Percentiles rank a stretch among this genome's conserved stretches.
phyloP scores from a whole-genome alignment of 1,140 invertebrate species.

The Anoplolepis gracilipes region DNA sequence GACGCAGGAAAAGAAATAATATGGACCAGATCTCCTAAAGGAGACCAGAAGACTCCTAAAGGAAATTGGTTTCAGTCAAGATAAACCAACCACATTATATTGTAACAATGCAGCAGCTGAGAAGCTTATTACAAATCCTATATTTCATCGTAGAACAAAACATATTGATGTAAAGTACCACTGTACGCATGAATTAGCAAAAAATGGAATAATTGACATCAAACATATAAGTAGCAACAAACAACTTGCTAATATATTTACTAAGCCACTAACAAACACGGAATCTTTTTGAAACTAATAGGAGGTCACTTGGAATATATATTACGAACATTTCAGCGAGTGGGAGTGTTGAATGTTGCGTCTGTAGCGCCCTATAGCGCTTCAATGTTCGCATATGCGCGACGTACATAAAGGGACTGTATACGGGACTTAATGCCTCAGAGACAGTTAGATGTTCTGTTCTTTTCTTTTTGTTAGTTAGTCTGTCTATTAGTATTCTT shows the following conservation, averaged over 20 bases:
- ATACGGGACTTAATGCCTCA: too few species aligned
- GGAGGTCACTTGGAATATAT: background rate
- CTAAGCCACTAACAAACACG: background rate
- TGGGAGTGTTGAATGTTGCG: background rate
- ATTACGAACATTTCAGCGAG: background rate
- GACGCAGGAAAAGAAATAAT: constrained; percentile 1
- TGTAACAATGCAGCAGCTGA: constrained; percentile 8
- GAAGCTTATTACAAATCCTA: background rate
- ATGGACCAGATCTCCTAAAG: too few species aligned
- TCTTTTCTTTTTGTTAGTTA: too few species aligned
- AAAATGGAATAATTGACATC: background rate
- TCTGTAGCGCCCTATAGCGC: background rate
- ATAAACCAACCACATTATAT: background rate
- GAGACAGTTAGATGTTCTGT: too few species aligned
- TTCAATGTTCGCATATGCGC: background rate
- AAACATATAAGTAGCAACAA: background rate
- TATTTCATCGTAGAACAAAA: background rate
- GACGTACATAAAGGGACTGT: too few species aligned
- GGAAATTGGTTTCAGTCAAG: background rate
- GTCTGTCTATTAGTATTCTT: too few species aligned
- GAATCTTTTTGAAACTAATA: background rate
- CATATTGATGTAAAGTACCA: background rate
- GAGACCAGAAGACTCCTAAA: too few species aligned
- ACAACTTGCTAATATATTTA: background rate
- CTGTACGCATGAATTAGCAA: background rate